These are phyloP conservation scores for Eustalomyia histrio DNA, from an alignment of 2,888 invertebrate species.

Conservation along the genomic window DNA sequence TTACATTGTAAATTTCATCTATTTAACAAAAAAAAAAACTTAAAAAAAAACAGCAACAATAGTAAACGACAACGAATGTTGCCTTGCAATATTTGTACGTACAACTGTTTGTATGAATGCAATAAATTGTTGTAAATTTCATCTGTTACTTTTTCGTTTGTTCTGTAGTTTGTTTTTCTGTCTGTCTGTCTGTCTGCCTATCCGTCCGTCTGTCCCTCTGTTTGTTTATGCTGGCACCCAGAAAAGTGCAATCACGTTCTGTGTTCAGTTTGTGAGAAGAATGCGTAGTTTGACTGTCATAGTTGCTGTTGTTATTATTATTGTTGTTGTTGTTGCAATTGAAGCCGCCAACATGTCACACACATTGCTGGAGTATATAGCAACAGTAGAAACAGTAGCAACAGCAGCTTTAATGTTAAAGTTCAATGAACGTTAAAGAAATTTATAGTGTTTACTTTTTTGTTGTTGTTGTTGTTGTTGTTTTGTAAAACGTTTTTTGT, in stretches of 20 bases:
- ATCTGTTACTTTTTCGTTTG: constrained; percentile 46
- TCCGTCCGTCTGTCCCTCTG: neutral
- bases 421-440: constrained; percentile 65
- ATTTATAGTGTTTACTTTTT: constrained; percentile 53
- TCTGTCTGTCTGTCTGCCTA: constrained; percentile 13
- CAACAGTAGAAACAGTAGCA: constrained; percentile 15
- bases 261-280: constrained; percentile 39
- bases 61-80: constrained; percentile 54
- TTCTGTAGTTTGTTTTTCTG: constrained; percentile 15
- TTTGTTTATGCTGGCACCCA: constrained; percentile 56
- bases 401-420: constrained; percentile 60
- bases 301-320: constrained; percentile 23
- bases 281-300: constrained; percentile 51
- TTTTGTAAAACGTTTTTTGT: constrained; percentile 6
- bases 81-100: constrained; percentile 44
- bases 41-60: constrained; percentile 54
- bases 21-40: constrained; percentile 20
- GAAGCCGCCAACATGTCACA: constrained; percentile 2
- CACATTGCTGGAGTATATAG: neutral
- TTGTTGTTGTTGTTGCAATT: constrained; percentile 34
- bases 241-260: constrained; percentile 65
- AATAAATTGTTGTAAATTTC: constrained; percentile 56
- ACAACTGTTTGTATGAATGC: neutral
- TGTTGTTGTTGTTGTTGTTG: constrained; percentile 27
- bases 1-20: neutral